These are phyloP conservation scores for Rhyacophila evoluta DNA, from an alignment of 2,888 invertebrate genomes.

Conservation along the genomic window DNA sequence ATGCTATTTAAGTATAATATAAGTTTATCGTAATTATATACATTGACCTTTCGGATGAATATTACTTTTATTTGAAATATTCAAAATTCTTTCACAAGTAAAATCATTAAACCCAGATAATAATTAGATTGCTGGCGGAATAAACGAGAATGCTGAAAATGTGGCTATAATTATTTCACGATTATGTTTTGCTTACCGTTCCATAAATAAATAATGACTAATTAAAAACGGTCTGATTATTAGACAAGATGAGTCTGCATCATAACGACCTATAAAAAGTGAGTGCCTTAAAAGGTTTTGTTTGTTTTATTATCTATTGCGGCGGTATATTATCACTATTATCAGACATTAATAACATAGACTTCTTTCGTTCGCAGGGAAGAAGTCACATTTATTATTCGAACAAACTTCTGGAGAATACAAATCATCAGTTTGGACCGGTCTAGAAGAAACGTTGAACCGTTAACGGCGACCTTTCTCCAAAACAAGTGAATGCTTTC, in stretches of 20 bases:
- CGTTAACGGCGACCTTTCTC: slow-evolving; percentile 34
- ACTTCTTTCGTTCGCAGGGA: slow-evolving; percentile 39
- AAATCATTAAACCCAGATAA: not conserved
- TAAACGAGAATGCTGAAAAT: not conserved
- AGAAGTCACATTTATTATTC: slow-evolving; percentile 48
- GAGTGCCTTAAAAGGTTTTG: slow-evolving; percentile 22
- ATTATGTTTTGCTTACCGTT: not conserved
- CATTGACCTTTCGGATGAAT: no score
- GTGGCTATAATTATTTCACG: not conserved
- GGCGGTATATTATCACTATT: slow-evolving; percentile 29
- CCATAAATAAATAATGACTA: slow-evolving; percentile 13
- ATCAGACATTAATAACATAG: slow-evolving; percentile 45
- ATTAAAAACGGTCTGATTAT: slow-evolving; percentile 2
- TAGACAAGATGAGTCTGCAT: not conserved
- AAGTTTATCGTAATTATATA: no score
- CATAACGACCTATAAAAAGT: not conserved
- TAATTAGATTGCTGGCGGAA: not conserved
- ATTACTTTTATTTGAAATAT: no score
- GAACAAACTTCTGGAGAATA: slow-evolving; percentile 46
- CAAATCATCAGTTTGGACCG: slow-evolving; percentile 47
- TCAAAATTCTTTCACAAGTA: not conserved
- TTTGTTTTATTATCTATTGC: slow-evolving; percentile 24
- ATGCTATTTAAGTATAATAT: no score
- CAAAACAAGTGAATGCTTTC: slow-evolving; percentile 48
- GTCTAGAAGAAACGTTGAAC: slow-evolving; percentile 26